Base-by-base conservation (phyloP, 2,797 vertebrate genomes). In the Nothura maculosa region DNA sequence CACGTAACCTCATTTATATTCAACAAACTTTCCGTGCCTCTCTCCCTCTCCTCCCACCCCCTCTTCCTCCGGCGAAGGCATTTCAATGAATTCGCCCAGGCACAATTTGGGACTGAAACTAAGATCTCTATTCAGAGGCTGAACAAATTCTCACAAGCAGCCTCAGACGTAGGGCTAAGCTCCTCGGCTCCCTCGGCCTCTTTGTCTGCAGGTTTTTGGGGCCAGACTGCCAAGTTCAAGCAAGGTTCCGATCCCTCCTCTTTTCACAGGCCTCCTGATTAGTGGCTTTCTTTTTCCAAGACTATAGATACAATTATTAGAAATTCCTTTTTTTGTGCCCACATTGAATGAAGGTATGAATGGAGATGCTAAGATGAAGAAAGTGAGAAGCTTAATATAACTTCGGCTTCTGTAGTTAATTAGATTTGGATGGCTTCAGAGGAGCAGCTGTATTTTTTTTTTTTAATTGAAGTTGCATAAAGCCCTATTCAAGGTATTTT, bases 281-380 rank as follows among this genome's bases (percentile, higher is more conserved):
- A 97, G 97, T 96, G 93, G 96, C 96, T 98, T 98, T 80, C 90
- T 97, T 97, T 94, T 94, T 95, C 96, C 64, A 86, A 92, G 95
- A 97, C 97, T 97, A 98, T 97, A 97, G 97, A 98, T 97, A 98
- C 97, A 98, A 98, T 97, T 98, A 97, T 97, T 98, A 97, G 97
- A 97, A 97, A 97, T 97, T 97, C 97, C 96, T 96, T 97, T 98
- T 98, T 98, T 97, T 97, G 97, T 97, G 96, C 97, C 92, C 92
- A 94, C 93, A 95, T 92, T 98, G 96, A 98, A 98, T 97, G 96
- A 97, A 97, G 94, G 95, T 95, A 97, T 98, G 96, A 98, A 98
- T 98, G 97, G 97, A 94, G 96, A 97, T 97, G 97, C 97, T 96
- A 97, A 98, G 97, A 96, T 12, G 93, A 95, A 97, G 92, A 97